Evolutionary conservation across 2,888 invertebrate species (phyloP), one percentile per base, ranked within the genome.

Genomic region (Busseola fusca): DNA sequence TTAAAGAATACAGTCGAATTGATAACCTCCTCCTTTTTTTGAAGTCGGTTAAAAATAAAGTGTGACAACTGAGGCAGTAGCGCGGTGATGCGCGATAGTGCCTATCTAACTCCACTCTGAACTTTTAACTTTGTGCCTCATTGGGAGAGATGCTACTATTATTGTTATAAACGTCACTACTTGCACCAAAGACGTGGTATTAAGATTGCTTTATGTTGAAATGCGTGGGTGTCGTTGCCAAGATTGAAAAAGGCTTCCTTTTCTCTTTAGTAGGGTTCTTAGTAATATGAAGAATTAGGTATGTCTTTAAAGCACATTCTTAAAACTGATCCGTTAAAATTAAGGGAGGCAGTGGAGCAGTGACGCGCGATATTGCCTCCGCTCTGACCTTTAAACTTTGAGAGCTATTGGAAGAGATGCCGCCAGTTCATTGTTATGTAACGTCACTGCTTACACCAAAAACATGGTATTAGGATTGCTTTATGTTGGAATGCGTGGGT

Each of bases 51-150:
- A n/a, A n/a, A n/a, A n/a, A n/a, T n/a, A n/a, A n/a, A n/a, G n/a
- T n/a, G n/a, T n/a, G n/a, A n/a, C 2, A 65, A 57, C 48, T 56
- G 63, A 42, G 34, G 58, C 59, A 72, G 64, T 69, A 77, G 69
- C 62, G 75, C 80, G 66, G 42, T 58, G 37, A 64, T 56, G 58
- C 57, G 73, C 40, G 57, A 48, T 45, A 45, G 52, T 65, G 42
- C 64, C n/a, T 68, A 74, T 69, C 74, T 59, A 74, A 6, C 25
- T 37, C 37, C 6, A 12, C 4, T 40, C 1, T 60, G 60, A 60
- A 25, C 40, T 12, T 60, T 60, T 6, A 60, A 25, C 25, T 40
- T 18, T 18, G 25, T 1, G 18, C 12, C 25, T 3, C 18, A 40
- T 18, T 40, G 40, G 18, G 21, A 60, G 27, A 42, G 25, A 27